Conservation (phyloP, 2,797 vertebrate species). For the Allobates femoralis region DNA sequence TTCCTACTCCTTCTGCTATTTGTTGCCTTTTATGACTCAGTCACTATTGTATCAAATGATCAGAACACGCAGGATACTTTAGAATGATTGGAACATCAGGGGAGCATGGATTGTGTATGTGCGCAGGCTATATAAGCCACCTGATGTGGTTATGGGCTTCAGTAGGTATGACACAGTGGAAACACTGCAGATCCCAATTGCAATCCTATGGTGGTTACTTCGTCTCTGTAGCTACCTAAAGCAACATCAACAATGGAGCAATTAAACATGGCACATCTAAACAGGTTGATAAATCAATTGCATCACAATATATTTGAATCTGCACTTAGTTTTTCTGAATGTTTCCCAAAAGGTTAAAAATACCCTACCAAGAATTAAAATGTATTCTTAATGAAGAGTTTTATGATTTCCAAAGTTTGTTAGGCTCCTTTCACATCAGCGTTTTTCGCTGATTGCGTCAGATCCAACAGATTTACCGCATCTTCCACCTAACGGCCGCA, state of each 20-base stretch:
- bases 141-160: constrained; percentile 16
- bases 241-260: neutral
- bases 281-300: constrained; percentile 3
- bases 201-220: neutral
- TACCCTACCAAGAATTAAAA: neutral
- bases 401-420: too few relatives aligned
- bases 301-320: neutral
- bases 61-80: constrained; percentile 30
- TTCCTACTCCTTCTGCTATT: constrained; percentile 64
- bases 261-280: neutral
- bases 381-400: too few relatives aligned
- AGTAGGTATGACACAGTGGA: constrained; percentile 8
- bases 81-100: constrained; percentile 31
- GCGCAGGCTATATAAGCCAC: constrained; percentile 2
- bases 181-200: neutral
- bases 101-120: constrained; percentile 14
- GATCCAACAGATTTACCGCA: too few relatives aligned
- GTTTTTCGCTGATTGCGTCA: too few relatives aligned
- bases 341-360: neutral
- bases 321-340: neutral
- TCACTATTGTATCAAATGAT: constrained; percentile 42
- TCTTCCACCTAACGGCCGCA: too few relatives aligned
- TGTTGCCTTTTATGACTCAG: constrained; percentile 66
- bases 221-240: neutral
- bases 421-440: too few relatives aligned